Percentiles rank a stretch among this genome's conserved stretches.
Evolutionary conservation across 1,140 invertebrate genomes (phyloP).

Genomic region (Linepithema humile): DNA sequence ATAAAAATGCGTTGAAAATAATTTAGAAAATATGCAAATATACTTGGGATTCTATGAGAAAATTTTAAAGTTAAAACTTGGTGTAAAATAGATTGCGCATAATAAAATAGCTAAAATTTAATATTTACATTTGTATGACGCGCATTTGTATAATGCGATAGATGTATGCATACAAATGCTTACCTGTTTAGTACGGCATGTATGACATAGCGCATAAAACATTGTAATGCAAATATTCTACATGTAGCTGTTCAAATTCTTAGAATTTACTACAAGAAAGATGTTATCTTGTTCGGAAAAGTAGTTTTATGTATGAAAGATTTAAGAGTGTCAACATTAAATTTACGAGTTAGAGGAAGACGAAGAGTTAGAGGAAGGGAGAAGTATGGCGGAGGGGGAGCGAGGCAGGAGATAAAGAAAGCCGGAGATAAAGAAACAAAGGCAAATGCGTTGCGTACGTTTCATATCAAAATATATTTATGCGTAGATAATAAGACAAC

Average conservation of each 20-base stretch:
- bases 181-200: neutral
- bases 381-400: neutral
- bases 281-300: neutral
- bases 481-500: slow-evolving; percentile 84
- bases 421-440: slow-evolving; percentile 66
- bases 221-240: neutral
- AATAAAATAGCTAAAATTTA: neutral
- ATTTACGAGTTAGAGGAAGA: neutral
- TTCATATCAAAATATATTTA: slow-evolving; percentile 86
- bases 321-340: neutral
- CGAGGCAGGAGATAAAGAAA: too few relatives aligned
- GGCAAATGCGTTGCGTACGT: slow-evolving; percentile 64
- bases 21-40: neutral
- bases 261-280: neutral
- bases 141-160: neutral
- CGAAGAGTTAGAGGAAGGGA: neutral
- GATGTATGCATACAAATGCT: neutral
- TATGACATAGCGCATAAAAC: neutral
- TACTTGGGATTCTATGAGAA: neutral
- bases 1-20: neutral
- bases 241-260: neutral
- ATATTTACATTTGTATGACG: neutral
- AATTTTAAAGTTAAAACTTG: neutral
- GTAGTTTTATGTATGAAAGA: neutral
- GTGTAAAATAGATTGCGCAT: neutral